Conservation (phyloP, 2,113 vertebrate species). For the Lates calcarifer region DNA sequence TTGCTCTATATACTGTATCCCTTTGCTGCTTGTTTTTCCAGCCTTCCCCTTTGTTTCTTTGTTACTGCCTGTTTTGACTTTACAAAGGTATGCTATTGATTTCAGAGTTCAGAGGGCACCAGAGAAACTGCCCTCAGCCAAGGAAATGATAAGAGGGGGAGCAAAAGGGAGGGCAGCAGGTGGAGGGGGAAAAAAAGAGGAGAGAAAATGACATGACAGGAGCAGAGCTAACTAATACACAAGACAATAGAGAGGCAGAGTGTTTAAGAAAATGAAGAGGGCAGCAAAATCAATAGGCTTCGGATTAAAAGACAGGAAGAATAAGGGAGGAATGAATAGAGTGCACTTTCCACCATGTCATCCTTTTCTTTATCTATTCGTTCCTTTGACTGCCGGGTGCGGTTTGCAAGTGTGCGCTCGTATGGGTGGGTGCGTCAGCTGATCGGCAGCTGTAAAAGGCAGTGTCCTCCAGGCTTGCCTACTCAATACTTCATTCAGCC, state of each 20-base stretch:
- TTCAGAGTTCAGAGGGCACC: slow-evolving; percentile 62
- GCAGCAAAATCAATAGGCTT: slow-evolving; percentile 79
- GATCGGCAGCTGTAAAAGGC: slow-evolving; percentile 76
- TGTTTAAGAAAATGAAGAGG: slow-evolving; percentile 69
- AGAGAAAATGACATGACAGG: slow-evolving; percentile 41
- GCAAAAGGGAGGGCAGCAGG: slow-evolving; percentile 26
- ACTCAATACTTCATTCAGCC: slow-evolving; percentile 81
- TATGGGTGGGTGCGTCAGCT: slow-evolving; percentile 57
- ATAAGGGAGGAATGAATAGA: slow-evolving; percentile 50
- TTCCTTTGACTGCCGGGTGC: slow-evolving; percentile 56
- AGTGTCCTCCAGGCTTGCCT: slow-evolving; percentile 75
- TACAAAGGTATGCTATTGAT: slow-evolving; percentile 68
- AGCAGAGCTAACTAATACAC: slow-evolving; percentile 54
- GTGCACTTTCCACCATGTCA: slow-evolving; percentile 39
- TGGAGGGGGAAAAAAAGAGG: slow-evolving; percentile 10
- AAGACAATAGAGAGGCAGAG: slow-evolving; percentile 58
- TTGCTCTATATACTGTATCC: not conserved
- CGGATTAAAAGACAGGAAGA: slow-evolving; percentile 65
- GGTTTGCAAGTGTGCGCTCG: slow-evolving; percentile 38
- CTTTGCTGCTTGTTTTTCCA: slow-evolving; percentile 4
- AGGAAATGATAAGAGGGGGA: slow-evolving; percentile 30
- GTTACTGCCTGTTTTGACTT: slow-evolving; percentile 40
- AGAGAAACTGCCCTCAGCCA: slow-evolving; percentile 56
- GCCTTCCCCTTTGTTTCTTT: slow-evolving; percentile 6
- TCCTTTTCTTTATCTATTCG: slow-evolving; percentile 53